Evolutionary conservation across 2,797 vertebrate genomes (phyloP).

Genomic region (Hybognathus amarus): DNA sequence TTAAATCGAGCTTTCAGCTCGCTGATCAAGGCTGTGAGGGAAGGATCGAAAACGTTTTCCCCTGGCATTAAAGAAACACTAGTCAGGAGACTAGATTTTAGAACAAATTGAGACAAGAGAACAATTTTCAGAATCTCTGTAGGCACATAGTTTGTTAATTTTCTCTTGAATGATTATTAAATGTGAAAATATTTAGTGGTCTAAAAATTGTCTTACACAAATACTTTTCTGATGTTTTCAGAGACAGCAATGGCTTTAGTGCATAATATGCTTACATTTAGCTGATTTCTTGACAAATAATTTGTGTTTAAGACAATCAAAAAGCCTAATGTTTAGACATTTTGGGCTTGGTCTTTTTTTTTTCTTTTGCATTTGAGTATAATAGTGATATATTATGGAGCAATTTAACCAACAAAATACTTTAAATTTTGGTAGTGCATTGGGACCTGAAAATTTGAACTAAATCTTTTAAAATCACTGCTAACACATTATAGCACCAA

Average conservation of each 20-base stretch:
- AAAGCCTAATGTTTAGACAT: too few species aligned
- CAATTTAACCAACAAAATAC: neutral
- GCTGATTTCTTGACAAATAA: too few species aligned
- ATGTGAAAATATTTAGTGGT: neutral
- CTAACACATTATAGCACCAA: neutral
- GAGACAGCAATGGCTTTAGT: too few species aligned
- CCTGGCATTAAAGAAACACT: neutral
- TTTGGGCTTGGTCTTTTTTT: too few species aligned
- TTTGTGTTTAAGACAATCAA: too few species aligned
- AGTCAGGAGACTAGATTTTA: constrained; percentile 64
- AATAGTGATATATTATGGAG: neutral
- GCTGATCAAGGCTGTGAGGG: constrained; percentile 38
- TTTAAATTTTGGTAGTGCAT: neutral
- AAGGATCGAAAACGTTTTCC: constrained; percentile 13
- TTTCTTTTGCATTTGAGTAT: too few species aligned
- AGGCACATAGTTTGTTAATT: neutral
- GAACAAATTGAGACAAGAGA: constrained; percentile 55
- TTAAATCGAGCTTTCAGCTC: constrained; percentile 6
- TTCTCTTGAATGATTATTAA: neutral
- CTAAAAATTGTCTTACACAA: neutral
- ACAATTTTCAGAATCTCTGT: constrained; percentile 4
- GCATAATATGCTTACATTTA: too few species aligned
- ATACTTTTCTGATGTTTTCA: too few species aligned
- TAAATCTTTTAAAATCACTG: neutral
- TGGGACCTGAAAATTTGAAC: neutral